These are phyloP conservation scores for Stenichneumon culpator DNA, from an alignment of 2,888 invertebrate species.

Conservation along the genomic window DNA sequence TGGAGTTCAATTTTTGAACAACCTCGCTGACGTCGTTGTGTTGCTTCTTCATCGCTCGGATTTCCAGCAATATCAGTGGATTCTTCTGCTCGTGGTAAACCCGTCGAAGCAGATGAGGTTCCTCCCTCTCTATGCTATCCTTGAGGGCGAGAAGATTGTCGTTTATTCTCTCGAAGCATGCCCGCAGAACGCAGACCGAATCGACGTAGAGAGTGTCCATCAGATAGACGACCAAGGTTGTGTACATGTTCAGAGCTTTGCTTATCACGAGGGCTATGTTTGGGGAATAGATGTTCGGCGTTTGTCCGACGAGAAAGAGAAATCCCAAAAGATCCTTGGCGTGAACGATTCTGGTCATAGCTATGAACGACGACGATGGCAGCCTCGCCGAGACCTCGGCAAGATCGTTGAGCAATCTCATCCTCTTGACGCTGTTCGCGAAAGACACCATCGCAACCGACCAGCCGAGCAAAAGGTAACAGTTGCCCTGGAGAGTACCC, in stretches of 20 bases:
- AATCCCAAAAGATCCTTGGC: slow-evolving; percentile 73
- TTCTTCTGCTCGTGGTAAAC: slow-evolving; percentile 78
- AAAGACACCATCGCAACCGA: slow-evolving; percentile 68
- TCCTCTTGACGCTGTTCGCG: slow-evolving; percentile 50
- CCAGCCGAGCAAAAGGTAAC: slow-evolving; percentile 68
- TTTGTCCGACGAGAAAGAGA: slow-evolving; percentile 66
- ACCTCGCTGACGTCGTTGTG: slow-evolving; percentile 75
- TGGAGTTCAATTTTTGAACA: slow-evolving; percentile 72
- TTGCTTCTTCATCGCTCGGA: slow-evolving; percentile 74
- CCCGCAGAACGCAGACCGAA: slow-evolving; percentile 73
- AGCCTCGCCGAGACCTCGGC: slow-evolving; percentile 67
- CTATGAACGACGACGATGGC: slow-evolving; percentile 63
- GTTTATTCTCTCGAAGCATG: slow-evolving; percentile 74
- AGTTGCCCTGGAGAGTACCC: slow-evolving; percentile 73
- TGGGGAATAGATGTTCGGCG: slow-evolving; percentile 50
- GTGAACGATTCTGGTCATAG: slow-evolving; percentile 69
- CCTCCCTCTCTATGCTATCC: slow-evolving; percentile 71
- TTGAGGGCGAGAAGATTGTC: slow-evolving; percentile 72
- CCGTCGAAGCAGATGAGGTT: slow-evolving; percentile 78
- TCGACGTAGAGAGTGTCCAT: slow-evolving; percentile 75
- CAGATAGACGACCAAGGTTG: slow-evolving; percentile 66
- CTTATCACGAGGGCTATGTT: not conserved
- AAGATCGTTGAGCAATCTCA: slow-evolving; percentile 70
- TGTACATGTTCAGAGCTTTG: slow-evolving; percentile 66
- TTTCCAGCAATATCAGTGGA: slow-evolving; percentile 73